Conservation (phyloP, 1,140 invertebrate species). For the Pectinophora gossypiella region DNA sequence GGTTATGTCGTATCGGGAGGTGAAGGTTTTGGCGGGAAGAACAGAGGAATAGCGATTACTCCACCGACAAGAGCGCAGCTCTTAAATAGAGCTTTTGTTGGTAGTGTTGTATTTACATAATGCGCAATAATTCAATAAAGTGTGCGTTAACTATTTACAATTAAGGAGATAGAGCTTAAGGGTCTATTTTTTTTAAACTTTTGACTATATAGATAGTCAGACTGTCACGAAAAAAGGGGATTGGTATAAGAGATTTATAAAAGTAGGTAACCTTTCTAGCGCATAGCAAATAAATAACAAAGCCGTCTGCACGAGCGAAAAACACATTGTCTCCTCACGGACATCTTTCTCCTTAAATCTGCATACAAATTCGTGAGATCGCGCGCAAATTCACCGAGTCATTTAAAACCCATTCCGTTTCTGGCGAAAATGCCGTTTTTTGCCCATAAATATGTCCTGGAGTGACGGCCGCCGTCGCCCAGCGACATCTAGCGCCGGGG, state of each 20-base stretch:
- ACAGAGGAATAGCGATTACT: too few species aligned
- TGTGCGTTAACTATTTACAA: too few species aligned
- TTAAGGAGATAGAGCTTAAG: too few species aligned
- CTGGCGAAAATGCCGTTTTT: conserved; percentile 41
- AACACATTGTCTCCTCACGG: conserved; percentile 44
- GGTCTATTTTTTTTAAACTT: too few species aligned
- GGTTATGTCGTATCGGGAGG: too few species aligned
- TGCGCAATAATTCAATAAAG: too few species aligned
- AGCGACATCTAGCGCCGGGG: conserved; percentile 33
- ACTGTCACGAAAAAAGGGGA: too few species aligned
- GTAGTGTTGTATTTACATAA: too few species aligned
- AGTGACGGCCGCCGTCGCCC: conserved; percentile 22
- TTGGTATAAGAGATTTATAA: conserved; percentile 18
- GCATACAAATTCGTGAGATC: conserved; percentile 60
- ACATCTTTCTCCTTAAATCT: conserved; percentile 60
- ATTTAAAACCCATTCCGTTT: conserved; percentile 62
- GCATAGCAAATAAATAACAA: conserved; percentile 36
- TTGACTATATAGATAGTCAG: too few species aligned
- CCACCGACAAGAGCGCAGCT: too few species aligned
- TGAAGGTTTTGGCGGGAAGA: too few species aligned
- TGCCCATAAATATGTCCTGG: conserved; percentile 47
- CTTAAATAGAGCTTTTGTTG: too few species aligned
- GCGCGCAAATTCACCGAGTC: conserved; percentile 54
- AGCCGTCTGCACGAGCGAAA: conserved; percentile 44
- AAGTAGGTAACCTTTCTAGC: conserved; percentile 16